Percentiles rank a stretch among this genome's conserved stretches.
These are phyloP conservation scores for Tenthredo distinguenda DNA, from an alignment of 2,888 invertebrate genomes.

Conservation along the genomic window DNA sequence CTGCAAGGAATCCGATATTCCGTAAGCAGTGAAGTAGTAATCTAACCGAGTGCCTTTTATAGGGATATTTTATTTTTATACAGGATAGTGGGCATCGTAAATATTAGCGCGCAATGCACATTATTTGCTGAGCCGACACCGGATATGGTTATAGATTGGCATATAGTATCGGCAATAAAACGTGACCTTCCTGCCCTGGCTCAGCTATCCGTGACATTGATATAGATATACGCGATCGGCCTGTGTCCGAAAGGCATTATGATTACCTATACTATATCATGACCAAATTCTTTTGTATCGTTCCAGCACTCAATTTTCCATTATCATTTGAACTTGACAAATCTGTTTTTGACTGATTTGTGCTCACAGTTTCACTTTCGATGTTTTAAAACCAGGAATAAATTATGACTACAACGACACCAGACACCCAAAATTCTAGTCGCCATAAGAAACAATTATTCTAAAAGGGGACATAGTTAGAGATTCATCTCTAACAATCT, in stretches of 20 bases:
- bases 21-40: background rate
- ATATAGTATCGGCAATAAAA: conserved; percentile 37
- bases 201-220: background rate
- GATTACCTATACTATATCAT: background rate
- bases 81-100: conserved; percentile 13
- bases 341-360: background rate
- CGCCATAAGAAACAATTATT: background rate
- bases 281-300: background rate
- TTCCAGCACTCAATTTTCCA: background rate
- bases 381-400: background rate
- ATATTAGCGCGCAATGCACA: conserved; percentile 35
- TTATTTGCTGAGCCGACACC: conserved; percentile 27
- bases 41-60: conserved; percentile 35
- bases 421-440: background rate
- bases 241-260: background rate
- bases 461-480: background rate
- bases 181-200: conserved; percentile 24
- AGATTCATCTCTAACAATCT: conserved; percentile 45
- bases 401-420: background rate
- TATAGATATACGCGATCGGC: conserved; percentile 3
- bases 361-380: background rate
- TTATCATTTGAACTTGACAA: background rate
- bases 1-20: background rate
- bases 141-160: conserved; percentile 43
- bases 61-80: conserved; percentile 3